Percentiles rank a stretch among this genome's conserved stretches.
phyloP scores from a whole-genome alignment of 2,113 vertebrate species.

The Entelurus aequoreus region DNA sequence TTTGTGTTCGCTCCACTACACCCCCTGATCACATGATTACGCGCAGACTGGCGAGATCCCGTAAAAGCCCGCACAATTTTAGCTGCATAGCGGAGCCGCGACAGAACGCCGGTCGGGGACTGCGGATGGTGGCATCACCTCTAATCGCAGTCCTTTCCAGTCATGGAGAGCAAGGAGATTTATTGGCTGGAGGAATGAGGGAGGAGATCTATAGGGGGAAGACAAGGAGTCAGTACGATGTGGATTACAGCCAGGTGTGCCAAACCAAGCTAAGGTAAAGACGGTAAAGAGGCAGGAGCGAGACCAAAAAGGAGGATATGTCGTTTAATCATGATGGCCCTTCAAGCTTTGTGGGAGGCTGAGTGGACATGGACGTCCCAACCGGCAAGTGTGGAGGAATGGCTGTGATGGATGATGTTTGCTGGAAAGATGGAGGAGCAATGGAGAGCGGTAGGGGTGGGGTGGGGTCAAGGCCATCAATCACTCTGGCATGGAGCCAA shows the following conservation, averaged over 20 bases:
- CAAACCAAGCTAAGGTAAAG: slow-evolving; percentile 57
- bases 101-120: no score
- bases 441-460: slow-evolving; percentile 42
- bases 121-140: slow-evolving; percentile 33
- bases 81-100: no score
- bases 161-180: slow-evolving; percentile 44
- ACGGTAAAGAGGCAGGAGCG: background rate
- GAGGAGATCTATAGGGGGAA: slow-evolving; percentile 52
- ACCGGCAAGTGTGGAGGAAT: slow-evolving; percentile 29
- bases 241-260: slow-evolving; percentile 63
- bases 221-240: slow-evolving; percentile 53
- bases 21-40: no score
- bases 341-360: slow-evolving; percentile 27
- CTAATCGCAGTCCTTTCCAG: slow-evolving; percentile 7
- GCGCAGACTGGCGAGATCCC: no score
- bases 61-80: no score
- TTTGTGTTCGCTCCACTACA: no score
- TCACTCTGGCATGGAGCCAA: slow-evolving; percentile 62
- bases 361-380: slow-evolving; percentile 19
- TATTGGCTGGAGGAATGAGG: slow-evolving; percentile 45
- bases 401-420: slow-evolving; percentile 49
- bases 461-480: slow-evolving; percentile 48
- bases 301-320: background rate
- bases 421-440: slow-evolving; percentile 38
- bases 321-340: background rate